Evolutionary conservation across 2,888 invertebrate genomes (phyloP).

Genomic region (Resseliella maxima): DNA sequence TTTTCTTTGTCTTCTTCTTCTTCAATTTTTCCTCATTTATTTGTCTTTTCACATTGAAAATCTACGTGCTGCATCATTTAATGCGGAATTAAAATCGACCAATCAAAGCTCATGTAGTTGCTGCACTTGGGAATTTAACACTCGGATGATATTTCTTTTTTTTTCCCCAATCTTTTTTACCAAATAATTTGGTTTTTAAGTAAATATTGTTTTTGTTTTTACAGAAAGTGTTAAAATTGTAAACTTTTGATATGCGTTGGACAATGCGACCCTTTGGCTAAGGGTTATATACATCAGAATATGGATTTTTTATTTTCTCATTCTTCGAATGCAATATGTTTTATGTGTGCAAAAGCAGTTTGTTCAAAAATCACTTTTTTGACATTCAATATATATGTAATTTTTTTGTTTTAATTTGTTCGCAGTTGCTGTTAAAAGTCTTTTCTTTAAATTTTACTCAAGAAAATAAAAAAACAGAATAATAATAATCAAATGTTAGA

Average conservation of each 20-base stretch:
- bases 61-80: background rate
- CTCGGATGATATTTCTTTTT: background rate
- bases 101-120: background rate
- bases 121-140: background rate
- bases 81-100: background rate
- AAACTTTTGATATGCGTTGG: slow-evolving; percentile 17
- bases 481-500: no score
- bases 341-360: background rate
- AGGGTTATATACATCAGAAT: background rate
- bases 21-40: background rate
- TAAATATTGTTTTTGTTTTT: slow-evolving; percentile 3
- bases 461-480: no score
- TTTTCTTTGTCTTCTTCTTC: background rate
- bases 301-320: background rate
- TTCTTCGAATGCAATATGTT: background rate
- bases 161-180: background rate
- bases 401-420: no score
- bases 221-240: background rate
- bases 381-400: background rate
- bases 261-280: background rate
- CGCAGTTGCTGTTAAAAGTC: slow-evolving; percentile 15
- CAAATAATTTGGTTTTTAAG: slow-evolving; percentile 5
- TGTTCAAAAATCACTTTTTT: background rate
- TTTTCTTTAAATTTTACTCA: background rate
- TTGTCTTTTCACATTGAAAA: slow-evolving; percentile 27